Evolutionary conservation across 2,113 vertebrate genomes (phyloP).

Genomic region (Pelusios castaneus): DNA sequence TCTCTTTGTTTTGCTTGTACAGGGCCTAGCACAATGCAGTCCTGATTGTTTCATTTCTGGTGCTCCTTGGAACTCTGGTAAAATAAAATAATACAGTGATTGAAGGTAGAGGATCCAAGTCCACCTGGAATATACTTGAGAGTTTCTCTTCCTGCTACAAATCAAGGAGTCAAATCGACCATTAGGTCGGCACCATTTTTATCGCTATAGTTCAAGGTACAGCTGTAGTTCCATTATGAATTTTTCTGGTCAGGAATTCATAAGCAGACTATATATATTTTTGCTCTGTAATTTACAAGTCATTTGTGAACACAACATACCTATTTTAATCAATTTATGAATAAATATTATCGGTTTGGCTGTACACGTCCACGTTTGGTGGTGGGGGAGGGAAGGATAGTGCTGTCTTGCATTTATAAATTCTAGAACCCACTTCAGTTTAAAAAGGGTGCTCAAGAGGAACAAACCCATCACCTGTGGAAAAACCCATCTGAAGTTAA

Average conservation of each 20-base stretch:
- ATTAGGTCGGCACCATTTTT: not conserved
- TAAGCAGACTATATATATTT: not conserved
- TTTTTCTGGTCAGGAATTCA: not conserved
- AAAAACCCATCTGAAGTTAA: not conserved
- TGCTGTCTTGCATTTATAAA: conserved; percentile 16
- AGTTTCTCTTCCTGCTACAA: not conserved
- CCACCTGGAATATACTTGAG: not conserved
- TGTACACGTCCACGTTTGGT: not conserved
- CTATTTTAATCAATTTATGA: not conserved
- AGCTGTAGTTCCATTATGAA: not conserved
- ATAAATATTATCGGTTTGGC: not conserved
- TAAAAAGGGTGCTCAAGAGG: not conserved
- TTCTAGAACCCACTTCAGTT: not conserved
- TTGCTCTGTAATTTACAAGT: conserved; percentile 1
- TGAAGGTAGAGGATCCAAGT: not conserved
- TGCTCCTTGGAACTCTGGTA: not conserved
- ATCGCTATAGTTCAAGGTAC: not conserved
- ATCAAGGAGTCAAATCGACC: not conserved
- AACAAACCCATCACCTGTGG: not conserved
- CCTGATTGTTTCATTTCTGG: not conserved
- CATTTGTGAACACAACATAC: not conserved
- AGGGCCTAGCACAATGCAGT: not conserved
- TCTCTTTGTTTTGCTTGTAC: not conserved
- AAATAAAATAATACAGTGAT: not conserved
- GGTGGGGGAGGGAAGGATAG: not conserved